Percentiles rank a stretch among this genome's conserved stretches.
Evolutionary conservation across 2,113 vertebrate genomes (phyloP).

Genomic region (Oreochromis aureus): DNA sequence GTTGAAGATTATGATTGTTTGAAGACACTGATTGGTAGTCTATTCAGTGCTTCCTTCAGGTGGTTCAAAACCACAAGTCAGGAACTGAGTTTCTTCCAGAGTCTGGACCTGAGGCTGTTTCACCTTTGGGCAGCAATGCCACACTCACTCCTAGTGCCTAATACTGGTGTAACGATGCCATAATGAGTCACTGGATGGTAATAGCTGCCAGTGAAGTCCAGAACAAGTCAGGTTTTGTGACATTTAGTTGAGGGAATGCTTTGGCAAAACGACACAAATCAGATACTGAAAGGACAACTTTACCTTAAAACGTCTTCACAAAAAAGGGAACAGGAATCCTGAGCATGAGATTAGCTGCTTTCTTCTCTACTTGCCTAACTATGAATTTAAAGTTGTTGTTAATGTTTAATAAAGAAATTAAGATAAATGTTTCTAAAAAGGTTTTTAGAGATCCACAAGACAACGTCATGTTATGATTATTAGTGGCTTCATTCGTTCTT

Average conservation of each 20-base stretch:
- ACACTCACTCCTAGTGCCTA: not conserved
- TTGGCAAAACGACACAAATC: not conserved
- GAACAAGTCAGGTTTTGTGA: not conserved
- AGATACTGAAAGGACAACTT: not conserved
- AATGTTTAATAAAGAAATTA: constrained; percentile 58
- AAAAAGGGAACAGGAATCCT: constrained; percentile 54
- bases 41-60: not conserved
- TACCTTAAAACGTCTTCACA: not conserved
- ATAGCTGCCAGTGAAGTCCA: constrained; percentile 6
- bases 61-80: not conserved
- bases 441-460: constrained; percentile 34
- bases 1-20: not conserved
- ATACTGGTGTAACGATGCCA: not conserved
- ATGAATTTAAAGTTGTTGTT: constrained; percentile 44
- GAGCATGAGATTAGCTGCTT: constrained; percentile 36
- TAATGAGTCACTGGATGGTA: not conserved
- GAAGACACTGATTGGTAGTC: not conserved
- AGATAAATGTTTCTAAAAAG: constrained; percentile 34
- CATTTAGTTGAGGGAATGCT: not conserved
- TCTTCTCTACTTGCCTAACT: constrained; percentile 39
- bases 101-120: constrained; percentile 14
- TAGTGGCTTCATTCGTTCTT: constrained; percentile 53
- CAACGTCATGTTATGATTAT: constrained; percentile 34
- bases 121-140: not conserved
- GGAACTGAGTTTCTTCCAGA: not conserved